A percentile compares a stretch with the other conserved stretches of the same genome.
Conservation (phyloP, 2,888 invertebrate genomes). For the Phalera bucephala region DNA sequence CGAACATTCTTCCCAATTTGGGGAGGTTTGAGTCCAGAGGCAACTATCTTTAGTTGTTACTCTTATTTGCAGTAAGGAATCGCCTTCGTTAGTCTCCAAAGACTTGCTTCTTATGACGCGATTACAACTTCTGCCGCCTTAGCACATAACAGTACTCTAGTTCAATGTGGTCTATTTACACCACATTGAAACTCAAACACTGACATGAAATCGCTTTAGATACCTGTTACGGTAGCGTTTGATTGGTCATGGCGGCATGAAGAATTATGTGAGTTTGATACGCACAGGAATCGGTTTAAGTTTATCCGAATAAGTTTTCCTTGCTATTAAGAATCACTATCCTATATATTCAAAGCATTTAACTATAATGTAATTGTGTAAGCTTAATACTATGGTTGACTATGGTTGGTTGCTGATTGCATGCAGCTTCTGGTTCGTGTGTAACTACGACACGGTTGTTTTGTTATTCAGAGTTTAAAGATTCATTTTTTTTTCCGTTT, state of each 20-base stretch:
- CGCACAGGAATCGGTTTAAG: too few relatives aligned
- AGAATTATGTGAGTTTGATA: too few relatives aligned
- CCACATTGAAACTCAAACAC: slow-evolving; percentile 25
- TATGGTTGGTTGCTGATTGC: background rate
- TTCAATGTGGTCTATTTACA: slow-evolving; percentile 31
- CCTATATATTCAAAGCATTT: too few relatives aligned
- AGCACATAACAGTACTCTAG: background rate
- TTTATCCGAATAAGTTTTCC: too few relatives aligned
- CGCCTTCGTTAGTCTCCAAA: slow-evolving; percentile 45
- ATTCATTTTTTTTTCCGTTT: slow-evolving; percentile 25
- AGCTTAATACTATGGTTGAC: slow-evolving; percentile 12
- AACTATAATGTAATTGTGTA: slow-evolving; percentile 34
- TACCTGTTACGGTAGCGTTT: too few relatives aligned
- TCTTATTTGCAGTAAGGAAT: slow-evolving; percentile 37
- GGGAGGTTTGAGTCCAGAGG: slow-evolving; percentile 32
- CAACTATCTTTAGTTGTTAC: slow-evolving; percentile 57
- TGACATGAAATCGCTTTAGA: slow-evolving; percentile 18
- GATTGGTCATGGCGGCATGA: too few relatives aligned
- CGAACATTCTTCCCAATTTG: slow-evolving; percentile 42
- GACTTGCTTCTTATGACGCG: slow-evolving; percentile 25
- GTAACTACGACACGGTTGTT: too few relatives aligned
- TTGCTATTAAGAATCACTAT: too few relatives aligned
- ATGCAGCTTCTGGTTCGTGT: too few relatives aligned
- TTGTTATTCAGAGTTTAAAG: background rate
- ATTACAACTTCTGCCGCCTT: background rate